Evolutionary conservation across 2,888 invertebrate genomes (phyloP), one percentile per base, ranked within the genome.

Genomic region (Agrotis exclamationis): DNA sequence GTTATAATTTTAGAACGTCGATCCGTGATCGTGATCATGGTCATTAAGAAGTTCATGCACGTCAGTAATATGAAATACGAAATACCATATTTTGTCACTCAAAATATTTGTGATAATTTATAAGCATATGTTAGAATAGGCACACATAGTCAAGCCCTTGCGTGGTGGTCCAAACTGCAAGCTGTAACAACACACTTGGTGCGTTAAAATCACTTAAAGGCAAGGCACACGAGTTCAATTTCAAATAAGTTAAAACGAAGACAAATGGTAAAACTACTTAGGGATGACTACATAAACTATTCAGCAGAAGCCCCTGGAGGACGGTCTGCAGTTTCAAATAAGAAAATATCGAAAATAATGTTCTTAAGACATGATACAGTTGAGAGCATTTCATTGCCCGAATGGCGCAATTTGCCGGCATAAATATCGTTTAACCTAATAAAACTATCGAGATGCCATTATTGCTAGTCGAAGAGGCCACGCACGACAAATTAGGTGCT

Each of bases 401-500:
- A 56, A 56, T 45, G 22, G 24, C 20, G 50, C 14, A 45, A 60
- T 57, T 63, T 51, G 18, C 39, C 18, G n/a, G 45, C 50, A 62
- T 20, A 50, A 50, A 64, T 64, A 73, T 68, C 20, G 24, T 18
- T 54, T 28, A 53, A 75, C 18, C 22, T 44, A 71, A 75, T 69
- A 62, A 74, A 68, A 59, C 67, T 74, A 74, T 63, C 44, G 73
- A 70, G 68, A 70, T 74, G 59, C 51, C 68, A 72, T 78, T 70
- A 83, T 82, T 86, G 54, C 62, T 78, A 79, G 68, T 80, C 78
- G 73, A 87, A 85, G 77, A 78, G 78, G 71, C 87, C 86, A 85
- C 87, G 85, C 79, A 86, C 86, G 78, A 73, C 85, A 87, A 86
- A 90, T 88, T 85, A 87, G 85, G 80, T 59, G 74, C 84, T 86